A percentile compares a stretch with the other conserved stretches of the same genome.
These are phyloP conservation scores for Hippoglossus stenolepis DNA, from an alignment of 2,113 vertebrate genomes.

Conservation along the genomic window DNA sequence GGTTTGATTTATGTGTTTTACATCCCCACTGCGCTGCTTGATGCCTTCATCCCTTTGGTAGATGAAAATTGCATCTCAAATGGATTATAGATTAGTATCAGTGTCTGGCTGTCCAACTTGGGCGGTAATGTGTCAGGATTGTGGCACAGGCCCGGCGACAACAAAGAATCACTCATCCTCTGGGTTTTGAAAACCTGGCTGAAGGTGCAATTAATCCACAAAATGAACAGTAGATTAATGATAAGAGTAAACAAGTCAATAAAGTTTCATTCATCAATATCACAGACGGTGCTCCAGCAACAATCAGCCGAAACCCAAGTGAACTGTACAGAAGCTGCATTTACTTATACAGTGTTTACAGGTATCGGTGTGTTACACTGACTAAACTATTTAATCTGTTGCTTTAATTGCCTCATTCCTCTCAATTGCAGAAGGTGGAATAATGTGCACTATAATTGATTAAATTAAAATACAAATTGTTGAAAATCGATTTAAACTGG, in stretches of 20 bases:
- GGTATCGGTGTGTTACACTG: no score
- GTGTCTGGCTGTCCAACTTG: slow-evolving; percentile 47
- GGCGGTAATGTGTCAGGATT: slow-evolving; percentile 28
- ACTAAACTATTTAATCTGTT: no score
- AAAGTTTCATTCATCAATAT: not conserved
- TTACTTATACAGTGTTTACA: not conserved
- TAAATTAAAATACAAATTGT: no score
- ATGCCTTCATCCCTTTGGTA: slow-evolving; percentile 21
- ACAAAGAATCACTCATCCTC: slow-evolving; percentile 27
- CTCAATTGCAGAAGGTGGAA: no score
- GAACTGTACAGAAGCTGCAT: not conserved
- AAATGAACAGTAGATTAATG: slow-evolving; percentile 1
- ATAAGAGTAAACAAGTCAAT: slow-evolving; percentile 11
- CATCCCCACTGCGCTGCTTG: slow-evolving; percentile 9
- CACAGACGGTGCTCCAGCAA: not conserved
- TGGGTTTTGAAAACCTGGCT: slow-evolving; percentile 27
- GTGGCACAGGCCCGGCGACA: not conserved
- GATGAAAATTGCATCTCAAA: slow-evolving; percentile 42
- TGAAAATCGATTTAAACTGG: no score
- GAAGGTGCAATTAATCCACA: slow-evolving; percentile 47
- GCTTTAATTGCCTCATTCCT: no score
- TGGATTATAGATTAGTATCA: slow-evolving; percentile 57
- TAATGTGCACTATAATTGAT: no score
- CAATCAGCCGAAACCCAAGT: not conserved
- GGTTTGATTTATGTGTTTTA: slow-evolving; percentile 45